Base-by-base conservation (phyloP, 2,888 invertebrate genomes). In the Taphrorychus bicolor region DNA sequence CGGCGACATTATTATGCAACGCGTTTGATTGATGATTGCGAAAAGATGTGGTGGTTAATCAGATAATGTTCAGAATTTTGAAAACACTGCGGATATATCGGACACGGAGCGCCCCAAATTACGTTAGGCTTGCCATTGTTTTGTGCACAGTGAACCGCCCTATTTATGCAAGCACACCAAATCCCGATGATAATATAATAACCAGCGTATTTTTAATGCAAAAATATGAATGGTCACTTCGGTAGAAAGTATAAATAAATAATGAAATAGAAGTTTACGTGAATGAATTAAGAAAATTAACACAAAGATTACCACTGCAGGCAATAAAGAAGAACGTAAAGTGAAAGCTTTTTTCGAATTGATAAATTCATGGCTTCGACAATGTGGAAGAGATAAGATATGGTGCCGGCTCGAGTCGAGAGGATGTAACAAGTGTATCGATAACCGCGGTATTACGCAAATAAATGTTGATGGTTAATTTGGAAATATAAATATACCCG, bases 351-450 rank as follows among this genome's bases (percentile, higher is more conserved):
- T 32, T 32, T 32, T 32, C 32, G 32, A 11, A 11, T 32, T 32
- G 32, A 32, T 32, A 32, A n/a, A n/a, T n/a, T n/a, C n/a, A n/a
- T n/a, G n/a, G n/a, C n/a, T n/a, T 32, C 32, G 32, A 32, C 32
- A 32, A 32, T n/a, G 3, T 32, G 32, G 32, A 3, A 16, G 21
- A 41, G 63, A 63, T 63, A 63, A 57, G 51, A 56, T 63, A 63
- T 57, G 49, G 56, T 32, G 45, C 51, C 48, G 54, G 48, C 54
- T 62, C 49, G 62, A 45, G 32, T 45, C 16, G 45, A 56, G 63
- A 63, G 63, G 57, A 63, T 63, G 63, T 57, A 22, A 58, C 49
- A 63, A 63, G 53, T 56, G 45, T 57, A 63, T 49, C 56, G 63
- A 63, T 63, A 63, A 63, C 57, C 51, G 0, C 14, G 49, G 48